Evolutionary conservation across 2,888 invertebrate genomes (phyloP).

Genomic region (Galeopsomyia nigrocyanea): DNA sequence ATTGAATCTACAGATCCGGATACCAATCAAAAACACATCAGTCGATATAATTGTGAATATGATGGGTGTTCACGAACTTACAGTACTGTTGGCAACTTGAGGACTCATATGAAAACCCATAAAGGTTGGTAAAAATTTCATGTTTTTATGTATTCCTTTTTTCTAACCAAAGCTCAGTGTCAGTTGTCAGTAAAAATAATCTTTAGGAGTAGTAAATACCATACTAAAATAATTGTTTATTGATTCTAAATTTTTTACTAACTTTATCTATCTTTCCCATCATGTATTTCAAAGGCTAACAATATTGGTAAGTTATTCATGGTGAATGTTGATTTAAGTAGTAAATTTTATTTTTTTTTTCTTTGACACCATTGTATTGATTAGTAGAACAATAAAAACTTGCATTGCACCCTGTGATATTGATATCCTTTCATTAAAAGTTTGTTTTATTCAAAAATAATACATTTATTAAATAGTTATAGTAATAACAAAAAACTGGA

Average conservation of each 20-base stretch:
- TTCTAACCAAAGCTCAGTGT: no score
- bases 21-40: conserved; percentile 73
- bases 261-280: conserved; percentile 9
- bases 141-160: no score
- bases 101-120: conserved; percentile 96
- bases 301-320: conserved; percentile 53
- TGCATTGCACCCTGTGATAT: no score
- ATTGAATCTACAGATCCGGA: conserved; percentile 76
- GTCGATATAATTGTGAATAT: conserved; percentile 89
- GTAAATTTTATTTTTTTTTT: conserved; percentile 8
- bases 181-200: no score
- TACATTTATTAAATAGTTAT: conserved; percentile 13
- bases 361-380: conserved; percentile 3
- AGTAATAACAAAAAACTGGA: conserved; percentile 19
- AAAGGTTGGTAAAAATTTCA: conserved; percentile 77
- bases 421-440: no score
- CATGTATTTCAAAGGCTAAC: conserved; percentile 52
- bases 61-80: conserved; percentile 90
- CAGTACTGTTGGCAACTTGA: conserved; percentile 93
- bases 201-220: no score
- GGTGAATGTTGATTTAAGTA: conserved; percentile 1
- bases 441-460: not conserved
- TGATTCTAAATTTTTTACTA: no score
- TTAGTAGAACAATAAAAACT: no score
- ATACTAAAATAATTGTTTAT: no score